Evolutionary conservation across 2,113 vertebrate species (phyloP), one percentile per base, ranked within the genome.

Genomic region (Spea multiplicata): DNA sequence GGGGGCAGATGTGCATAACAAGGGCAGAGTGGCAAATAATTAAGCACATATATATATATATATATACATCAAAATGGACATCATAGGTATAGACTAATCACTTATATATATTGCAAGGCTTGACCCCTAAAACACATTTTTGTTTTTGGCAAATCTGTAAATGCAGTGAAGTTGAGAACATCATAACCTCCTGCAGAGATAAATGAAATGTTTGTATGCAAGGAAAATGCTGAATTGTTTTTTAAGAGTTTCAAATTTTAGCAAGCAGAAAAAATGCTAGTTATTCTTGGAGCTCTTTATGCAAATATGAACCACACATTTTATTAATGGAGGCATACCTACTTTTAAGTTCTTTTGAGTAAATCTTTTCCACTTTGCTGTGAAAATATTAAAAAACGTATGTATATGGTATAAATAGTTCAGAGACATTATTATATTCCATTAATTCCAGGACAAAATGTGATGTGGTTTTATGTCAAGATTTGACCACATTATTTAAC

Each of bases 161-260:
- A 55, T 59, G 17, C 47, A 79, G 61, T 66, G 55, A 70, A 53
- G 45, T 70, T 70, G 66, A 77, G 52, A n/a, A 59, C 75, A 70
- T 70, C 68, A 62, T 64, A 44, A 79, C n/a, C 61, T 76, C 61
- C 76, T 79, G 70, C 61, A 46, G 59, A 72, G 68, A 73, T 66
- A 73, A 66, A 66, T 79, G 30, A 13, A 62, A 66, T 46, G 12
- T 47, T 78, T 78, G 44, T 66, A 55, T 73, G 7, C 44, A 73
- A 52, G 17, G 73, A 79, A 47, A 71, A 71, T 57, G 44, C 4
- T 46, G 14, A 16, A 55, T 44, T 79, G 69, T 72, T 65, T 73
- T 50, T 45, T 66, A 65, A 71, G 66, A 48, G 61, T 50, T 44
- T 30, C 76, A 48, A 47, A 44, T 48, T 55, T 79, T 44, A 72